Conservation (phyloP, 2,888 invertebrate genomes). For the Campoplex nolae region DNA sequence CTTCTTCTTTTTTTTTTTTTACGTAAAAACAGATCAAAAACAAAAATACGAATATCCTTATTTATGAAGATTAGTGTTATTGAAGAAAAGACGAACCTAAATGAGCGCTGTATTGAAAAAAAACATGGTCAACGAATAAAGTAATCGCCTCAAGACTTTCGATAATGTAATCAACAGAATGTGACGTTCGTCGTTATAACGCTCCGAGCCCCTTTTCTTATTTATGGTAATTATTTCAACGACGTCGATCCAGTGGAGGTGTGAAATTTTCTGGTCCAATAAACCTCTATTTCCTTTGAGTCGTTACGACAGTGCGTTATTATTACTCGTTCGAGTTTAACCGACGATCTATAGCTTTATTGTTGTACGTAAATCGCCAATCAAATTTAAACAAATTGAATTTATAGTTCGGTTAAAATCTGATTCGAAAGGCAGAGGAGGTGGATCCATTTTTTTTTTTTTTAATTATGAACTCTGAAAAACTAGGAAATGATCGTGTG, state of each 20-base stretch:
- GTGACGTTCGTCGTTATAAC: not conserved
- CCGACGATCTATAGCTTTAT: slow-evolving; percentile 4
- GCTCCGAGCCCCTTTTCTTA: slow-evolving; percentile 22
- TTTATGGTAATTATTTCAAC: slow-evolving; percentile 35
- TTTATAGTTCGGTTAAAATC: too few relatives aligned
- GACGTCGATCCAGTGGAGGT: slow-evolving; percentile 4
- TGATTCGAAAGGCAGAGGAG: too few relatives aligned
- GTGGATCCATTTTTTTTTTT: too few relatives aligned
- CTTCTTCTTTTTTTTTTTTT: not conserved
- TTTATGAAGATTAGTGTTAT: slow-evolving; percentile 15
- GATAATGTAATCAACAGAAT: slow-evolving; percentile 20
- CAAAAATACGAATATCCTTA: slow-evolving; percentile 2
- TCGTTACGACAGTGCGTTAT: slow-evolving; percentile 27
- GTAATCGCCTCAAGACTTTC: slow-evolving; percentile 58
- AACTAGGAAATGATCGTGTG: too few relatives aligned
- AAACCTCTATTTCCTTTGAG: slow-evolving; percentile 24
- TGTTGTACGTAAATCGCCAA: too few relatives aligned
- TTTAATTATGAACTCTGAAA: too few relatives aligned
- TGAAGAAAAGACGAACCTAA: slow-evolving; percentile 46
- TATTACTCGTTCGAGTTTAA: slow-evolving; percentile 18
- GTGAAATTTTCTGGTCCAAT: slow-evolving; percentile 46
- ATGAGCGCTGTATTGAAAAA: slow-evolving; percentile 73
- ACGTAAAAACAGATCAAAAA: not conserved
- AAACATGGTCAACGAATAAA: slow-evolving; percentile 73
- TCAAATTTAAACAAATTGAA: too few relatives aligned